phyloP scores from a whole-genome alignment of 2,888 invertebrate species.

The Hemithea aestivaria region DNA sequence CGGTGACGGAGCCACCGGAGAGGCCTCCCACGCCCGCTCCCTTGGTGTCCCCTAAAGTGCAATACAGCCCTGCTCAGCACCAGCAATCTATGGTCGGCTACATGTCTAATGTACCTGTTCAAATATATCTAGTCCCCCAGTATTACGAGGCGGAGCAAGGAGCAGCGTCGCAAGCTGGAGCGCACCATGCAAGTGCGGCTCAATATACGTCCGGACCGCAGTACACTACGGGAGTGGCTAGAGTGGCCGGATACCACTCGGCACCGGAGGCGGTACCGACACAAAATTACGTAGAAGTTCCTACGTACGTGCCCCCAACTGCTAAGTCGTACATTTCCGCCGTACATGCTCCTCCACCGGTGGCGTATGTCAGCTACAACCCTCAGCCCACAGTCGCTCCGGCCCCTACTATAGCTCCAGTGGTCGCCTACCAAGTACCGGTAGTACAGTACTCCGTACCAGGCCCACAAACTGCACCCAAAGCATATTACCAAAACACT shows the following conservation, averaged over 20 bases:
- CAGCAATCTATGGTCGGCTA: conserved; percentile 68
- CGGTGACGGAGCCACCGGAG: conserved; percentile 64
- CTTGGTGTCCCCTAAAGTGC: conserved; percentile 29
- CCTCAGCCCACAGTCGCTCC: conserved; percentile 50
- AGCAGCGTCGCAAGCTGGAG: conserved; percentile 31
- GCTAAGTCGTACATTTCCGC: conserved; percentile 53
- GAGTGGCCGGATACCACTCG: conserved; percentile 39
- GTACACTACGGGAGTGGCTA: conserved; percentile 35
- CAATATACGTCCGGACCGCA: conserved; percentile 46
- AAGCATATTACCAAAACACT: conserved; percentile 46
- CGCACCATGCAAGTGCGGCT: conserved; percentile 43
- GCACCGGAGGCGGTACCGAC: conserved; percentile 48
- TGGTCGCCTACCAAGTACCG: conserved; percentile 55
- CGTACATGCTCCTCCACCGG: conserved; percentile 40
- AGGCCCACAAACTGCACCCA: conserved; percentile 43
- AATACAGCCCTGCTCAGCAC: conserved; percentile 36
- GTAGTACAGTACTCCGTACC: conserved; percentile 48
- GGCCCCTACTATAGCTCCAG: conserved; percentile 47
- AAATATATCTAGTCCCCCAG: conserved; percentile 69
- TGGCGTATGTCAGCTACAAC: conserved; percentile 51
- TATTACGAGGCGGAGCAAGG: conserved; percentile 54
- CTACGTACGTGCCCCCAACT: conserved; percentile 47
- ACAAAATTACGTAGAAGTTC: conserved; percentile 60
- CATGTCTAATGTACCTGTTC: conserved; percentile 67
- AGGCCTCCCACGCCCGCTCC: conserved; percentile 27